Conservation (phyloP, 2,113 vertebrate species). For the Corythaixoides concolor region DNA sequence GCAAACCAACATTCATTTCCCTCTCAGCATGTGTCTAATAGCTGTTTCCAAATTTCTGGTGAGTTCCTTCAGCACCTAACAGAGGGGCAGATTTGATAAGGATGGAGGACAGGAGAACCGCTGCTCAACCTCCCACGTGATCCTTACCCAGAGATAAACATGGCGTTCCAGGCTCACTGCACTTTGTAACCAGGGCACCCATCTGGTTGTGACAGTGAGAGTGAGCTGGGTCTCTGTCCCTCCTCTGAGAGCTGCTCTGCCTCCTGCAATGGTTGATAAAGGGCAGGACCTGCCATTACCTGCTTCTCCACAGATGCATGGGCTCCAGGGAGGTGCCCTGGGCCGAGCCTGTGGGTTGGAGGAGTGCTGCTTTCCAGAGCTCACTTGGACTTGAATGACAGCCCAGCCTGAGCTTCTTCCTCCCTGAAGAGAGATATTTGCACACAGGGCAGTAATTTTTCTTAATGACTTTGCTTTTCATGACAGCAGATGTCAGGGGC, state of each 20-base stretch:
- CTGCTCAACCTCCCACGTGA: not conserved
- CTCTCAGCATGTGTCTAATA: not conserved
- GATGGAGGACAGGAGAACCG: not conserved
- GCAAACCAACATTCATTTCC: not conserved
- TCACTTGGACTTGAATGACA: fast-evolving
- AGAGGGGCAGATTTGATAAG: not conserved
- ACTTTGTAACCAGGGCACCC: not conserved
- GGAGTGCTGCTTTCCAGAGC: not conserved
- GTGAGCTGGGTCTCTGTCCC: not conserved
- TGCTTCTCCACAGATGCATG: not conserved
- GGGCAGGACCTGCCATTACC: not conserved
- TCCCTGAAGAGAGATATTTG: not conserved
- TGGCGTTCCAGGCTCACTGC: fast-evolving
- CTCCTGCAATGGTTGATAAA: not conserved
- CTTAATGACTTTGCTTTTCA: not conserved
- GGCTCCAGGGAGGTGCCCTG: not conserved
- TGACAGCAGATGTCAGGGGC: not conserved
- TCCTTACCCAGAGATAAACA: not conserved
- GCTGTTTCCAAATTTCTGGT: not conserved
- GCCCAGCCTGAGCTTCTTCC: not conserved
- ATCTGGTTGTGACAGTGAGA: fast-evolving
- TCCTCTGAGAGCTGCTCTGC: not conserved
- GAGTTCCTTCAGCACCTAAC: not conserved
- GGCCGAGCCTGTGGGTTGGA: fast-evolving
- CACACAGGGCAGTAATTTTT: not conserved